Evolutionary conservation across 2,888 invertebrate genomes (phyloP), one percentile per base, ranked within the genome.

Genomic region (Agrotis ipsilon): DNA sequence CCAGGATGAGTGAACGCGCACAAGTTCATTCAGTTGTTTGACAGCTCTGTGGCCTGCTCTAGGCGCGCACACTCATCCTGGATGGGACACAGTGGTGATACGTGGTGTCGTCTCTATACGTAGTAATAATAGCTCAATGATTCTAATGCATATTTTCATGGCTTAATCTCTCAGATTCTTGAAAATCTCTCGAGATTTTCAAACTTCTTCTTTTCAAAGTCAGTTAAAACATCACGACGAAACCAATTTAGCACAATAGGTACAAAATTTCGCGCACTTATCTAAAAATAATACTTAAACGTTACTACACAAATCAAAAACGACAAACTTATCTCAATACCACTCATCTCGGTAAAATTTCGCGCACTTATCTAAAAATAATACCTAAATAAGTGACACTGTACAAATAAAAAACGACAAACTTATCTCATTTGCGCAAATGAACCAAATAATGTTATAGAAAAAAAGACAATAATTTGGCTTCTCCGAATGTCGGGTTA

Each of bases 341-440:
- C n/a, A n/a, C n/a, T n/a, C n/a, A n/a, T n/a, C n/a, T n/a, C n/a
- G n/a, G n/a, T n/a, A 16, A 13, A 24, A 32, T 60, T n/a, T 58
- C 39, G 1, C 9, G n/a, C 18, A 13, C 14, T 54, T 64, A 43
- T 64, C 39, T 45, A 4, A 60, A 32, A 52, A 45, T 49, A 45
- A 65, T 39, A 54, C 18, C 51, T 63, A 14, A 39, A 39, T 1
- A n/a, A n/a, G n/a, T n/a, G 39, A 14, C 11, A 6, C 9, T 9
- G 39, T 16, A 49, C 46, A 27, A 66, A 66, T 48, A 58, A n/a
- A n/a, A 18, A 18, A 55, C 18, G 21, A 65, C 39, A 63, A 45
- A 9, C 24, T 79, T 83, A 82, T 82, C 81, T 73, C 87, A 88
- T 87, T 89, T 92, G 86, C 91, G 91, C 86, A 92, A 89, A 86